Evolutionary conservation across 2,113 vertebrate genomes (phyloP).

Genomic region (Petromus typicus): DNA sequence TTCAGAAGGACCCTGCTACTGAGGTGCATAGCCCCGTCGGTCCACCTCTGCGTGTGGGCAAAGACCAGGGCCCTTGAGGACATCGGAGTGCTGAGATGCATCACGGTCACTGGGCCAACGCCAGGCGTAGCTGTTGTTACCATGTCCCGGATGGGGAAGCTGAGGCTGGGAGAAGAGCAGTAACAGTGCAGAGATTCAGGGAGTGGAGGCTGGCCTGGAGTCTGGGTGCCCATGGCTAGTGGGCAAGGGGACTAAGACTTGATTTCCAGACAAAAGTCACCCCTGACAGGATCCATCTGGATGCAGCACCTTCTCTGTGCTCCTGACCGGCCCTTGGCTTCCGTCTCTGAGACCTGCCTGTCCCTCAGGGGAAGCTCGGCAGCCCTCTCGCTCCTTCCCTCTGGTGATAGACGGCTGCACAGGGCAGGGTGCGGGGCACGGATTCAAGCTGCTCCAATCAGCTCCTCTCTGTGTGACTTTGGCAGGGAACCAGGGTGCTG

Average conservation of each 20-base stretch:
- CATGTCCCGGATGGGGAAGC: neutral
- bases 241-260: neutral
- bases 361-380: neutral
- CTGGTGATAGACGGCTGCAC: neutral
- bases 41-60: neutral
- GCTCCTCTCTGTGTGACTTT: neutral
- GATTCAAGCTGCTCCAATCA: neutral
- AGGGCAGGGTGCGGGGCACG: neutral
- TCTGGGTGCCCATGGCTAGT: neutral
- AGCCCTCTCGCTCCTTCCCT: too few species aligned
- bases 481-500: neutral
- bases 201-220: neutral
- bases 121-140: neutral
- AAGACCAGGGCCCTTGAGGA: neutral
- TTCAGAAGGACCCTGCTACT: neutral
- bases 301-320: neutral
- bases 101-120: neutral
- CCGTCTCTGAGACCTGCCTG: neutral
- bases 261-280: neutral
- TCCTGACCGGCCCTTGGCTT: neutral
- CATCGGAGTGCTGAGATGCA: neutral
- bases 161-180: neutral
- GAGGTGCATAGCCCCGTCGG: neutral
- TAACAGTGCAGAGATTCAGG: neutral
- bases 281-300: neutral